Percentiles rank a stretch among this genome's conserved stretches.
Evolutionary conservation across 2,888 invertebrate species (phyloP).

Genomic region (Dolichopus griseipennis): DNA sequence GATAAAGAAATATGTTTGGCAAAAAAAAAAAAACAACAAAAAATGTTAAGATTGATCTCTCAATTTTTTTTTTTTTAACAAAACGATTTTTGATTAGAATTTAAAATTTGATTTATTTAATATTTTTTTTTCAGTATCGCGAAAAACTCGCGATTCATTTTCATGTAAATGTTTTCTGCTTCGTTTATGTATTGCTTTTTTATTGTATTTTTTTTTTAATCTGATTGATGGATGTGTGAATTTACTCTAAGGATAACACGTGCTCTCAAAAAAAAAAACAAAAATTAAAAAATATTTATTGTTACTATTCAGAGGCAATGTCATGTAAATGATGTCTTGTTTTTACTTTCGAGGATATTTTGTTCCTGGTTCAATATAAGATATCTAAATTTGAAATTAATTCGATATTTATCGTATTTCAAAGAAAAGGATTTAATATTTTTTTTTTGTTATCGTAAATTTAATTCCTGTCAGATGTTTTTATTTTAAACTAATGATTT

Average conservation of each 20-base stretch:
- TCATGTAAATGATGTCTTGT: background rate
- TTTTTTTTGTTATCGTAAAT: background rate
- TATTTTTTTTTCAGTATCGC: background rate
- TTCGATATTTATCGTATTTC: background rate
- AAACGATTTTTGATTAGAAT: slow-evolving; percentile 1
- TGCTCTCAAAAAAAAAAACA: background rate
- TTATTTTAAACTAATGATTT: background rate
- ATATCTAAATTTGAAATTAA: background rate
- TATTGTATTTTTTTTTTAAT: background rate
- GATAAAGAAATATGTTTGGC: too few relatives aligned
- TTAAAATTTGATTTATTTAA: background rate
- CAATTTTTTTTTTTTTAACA: slow-evolving; percentile 4
- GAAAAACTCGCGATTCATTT: background rate
- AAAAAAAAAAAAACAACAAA: too few relatives aligned
- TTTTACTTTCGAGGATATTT: background rate
- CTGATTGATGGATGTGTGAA: slow-evolving; percentile 6
- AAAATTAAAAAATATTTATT: too few relatives aligned
- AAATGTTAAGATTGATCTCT: background rate
- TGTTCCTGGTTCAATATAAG: background rate
- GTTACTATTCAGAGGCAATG: background rate
- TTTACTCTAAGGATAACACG: slow-evolving; percentile 3
- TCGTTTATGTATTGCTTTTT: background rate
- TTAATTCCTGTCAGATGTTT: background rate
- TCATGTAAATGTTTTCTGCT: background rate
- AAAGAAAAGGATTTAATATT: background rate